Evolutionary conservation across 1,140 invertebrate genomes (phyloP).

Genomic region (Gonatopus flavifemur): DNA sequence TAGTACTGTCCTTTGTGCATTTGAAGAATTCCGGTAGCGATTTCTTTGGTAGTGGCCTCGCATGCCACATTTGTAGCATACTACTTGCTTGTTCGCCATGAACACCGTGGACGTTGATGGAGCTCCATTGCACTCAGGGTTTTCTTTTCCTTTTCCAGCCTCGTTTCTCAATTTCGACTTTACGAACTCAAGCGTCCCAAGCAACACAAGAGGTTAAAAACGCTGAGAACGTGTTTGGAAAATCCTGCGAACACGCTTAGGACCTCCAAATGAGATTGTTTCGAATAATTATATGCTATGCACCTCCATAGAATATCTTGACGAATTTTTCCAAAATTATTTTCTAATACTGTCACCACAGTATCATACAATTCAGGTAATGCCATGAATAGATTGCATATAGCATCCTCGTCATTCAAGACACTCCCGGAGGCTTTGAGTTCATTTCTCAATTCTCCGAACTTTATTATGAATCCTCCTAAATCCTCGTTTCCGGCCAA

Average conservation of each 20-base stretch:
- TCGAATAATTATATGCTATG: too few species aligned
- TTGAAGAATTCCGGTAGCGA: too few species aligned
- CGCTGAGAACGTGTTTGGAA: too few species aligned
- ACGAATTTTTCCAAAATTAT: neutral
- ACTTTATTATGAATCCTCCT: neutral
- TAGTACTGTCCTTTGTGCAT: too few species aligned
- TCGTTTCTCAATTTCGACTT: neutral
- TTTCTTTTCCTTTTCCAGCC: neutral
- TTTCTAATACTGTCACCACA: neutral
- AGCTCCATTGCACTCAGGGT: neutral
- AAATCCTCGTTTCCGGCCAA: neutral
- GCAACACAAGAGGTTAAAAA: too few species aligned
- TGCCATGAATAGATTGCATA: neutral
- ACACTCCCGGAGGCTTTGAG: neutral
- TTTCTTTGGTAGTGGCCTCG: too few species aligned
- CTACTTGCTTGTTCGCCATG: neutral
- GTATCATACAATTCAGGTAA: neutral
- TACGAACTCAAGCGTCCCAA: neutral
- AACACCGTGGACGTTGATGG: neutral
- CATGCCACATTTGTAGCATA: neutral
- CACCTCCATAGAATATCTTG: too few species aligned
- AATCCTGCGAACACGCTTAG: too few species aligned
- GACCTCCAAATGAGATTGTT: too few species aligned
- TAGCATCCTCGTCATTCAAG: neutral
- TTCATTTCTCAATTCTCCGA: neutral